These are phyloP conservation scores for Columba guinea DNA, from an alignment of 2,797 vertebrate species.

Conservation along the genomic window DNA sequence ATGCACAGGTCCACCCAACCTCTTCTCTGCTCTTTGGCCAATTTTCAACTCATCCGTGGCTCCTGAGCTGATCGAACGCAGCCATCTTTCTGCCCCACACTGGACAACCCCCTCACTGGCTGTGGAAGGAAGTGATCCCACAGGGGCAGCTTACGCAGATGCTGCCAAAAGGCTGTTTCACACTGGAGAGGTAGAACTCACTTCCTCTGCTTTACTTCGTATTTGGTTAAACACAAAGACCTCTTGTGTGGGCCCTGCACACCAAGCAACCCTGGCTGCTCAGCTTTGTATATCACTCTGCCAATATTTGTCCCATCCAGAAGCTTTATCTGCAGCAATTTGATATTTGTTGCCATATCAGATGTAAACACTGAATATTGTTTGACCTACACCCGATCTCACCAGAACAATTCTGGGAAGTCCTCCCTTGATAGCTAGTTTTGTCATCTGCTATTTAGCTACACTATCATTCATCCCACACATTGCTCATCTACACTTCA, in stretches of 20 bases:
- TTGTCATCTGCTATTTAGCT: background rate
- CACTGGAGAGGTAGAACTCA: background rate
- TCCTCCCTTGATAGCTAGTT: background rate
- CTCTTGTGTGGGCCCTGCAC: background rate
- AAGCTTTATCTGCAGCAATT: background rate
- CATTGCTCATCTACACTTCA: background rate
- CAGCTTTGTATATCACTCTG: background rate
- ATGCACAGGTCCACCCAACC: background rate
- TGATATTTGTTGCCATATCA: background rate
- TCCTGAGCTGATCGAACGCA: background rate
- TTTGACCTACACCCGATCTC: background rate
- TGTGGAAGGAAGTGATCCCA: background rate
- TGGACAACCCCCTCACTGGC: fast-evolving
- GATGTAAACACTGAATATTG: background rate
- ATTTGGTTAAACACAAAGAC: conserved; percentile 8
- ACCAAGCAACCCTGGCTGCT: background rate
- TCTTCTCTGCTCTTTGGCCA: background rate
- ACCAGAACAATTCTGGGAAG: background rate
- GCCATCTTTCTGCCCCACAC: background rate
- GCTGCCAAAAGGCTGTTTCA: background rate
- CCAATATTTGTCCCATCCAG: background rate
- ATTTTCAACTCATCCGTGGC: fast-evolving
- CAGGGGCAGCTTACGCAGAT: background rate
- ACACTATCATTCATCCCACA: fast-evolving
- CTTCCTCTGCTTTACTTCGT: background rate